phyloP scores from a whole-genome alignment of 2,888 invertebrate genomes.

The Lysandra bellargus region DNA sequence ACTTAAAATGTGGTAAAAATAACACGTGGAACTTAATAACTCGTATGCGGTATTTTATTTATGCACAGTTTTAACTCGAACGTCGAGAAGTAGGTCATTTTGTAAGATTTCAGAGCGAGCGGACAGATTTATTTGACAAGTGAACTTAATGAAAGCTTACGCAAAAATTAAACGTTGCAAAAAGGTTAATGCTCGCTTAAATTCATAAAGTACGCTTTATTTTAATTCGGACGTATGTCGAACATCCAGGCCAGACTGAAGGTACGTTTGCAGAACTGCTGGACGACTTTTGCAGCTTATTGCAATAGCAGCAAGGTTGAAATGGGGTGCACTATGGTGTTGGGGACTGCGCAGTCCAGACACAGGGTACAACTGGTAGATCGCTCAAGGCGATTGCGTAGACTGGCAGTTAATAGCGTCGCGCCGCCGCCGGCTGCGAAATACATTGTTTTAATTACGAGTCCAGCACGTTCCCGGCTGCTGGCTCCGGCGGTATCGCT shows the following conservation, averaged over 20 bases:
- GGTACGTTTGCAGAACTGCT: not conserved
- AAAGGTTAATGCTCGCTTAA: not conserved
- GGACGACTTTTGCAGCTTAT: not conserved
- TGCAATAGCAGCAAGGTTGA: not conserved
- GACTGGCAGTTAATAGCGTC: conserved; percentile 33
- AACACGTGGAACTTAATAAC: not conserved
- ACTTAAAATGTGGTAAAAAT: not conserved
- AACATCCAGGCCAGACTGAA: not conserved
- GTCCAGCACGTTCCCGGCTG: conserved; percentile 32
- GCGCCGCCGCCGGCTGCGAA: conserved; percentile 34
- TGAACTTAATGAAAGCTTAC: conserved; percentile 14
- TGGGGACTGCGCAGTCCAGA: not conserved
- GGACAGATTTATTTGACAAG: conserved; percentile 20
- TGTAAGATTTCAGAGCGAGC: conserved; percentile 11
- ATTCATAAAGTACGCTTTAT: not conserved
- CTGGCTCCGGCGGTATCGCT: not conserved
- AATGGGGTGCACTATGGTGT: not conserved
- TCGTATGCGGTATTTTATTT: not conserved
- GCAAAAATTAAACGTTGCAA: not conserved
- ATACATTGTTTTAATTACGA: conserved; percentile 37
- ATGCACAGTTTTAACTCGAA: conserved; percentile 1
- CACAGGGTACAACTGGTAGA: not conserved
- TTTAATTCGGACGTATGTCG: not conserved
- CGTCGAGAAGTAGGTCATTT: not conserved
- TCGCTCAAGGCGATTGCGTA: conserved; percentile 32